Conservation (phyloP, 30 jellyfish, hydroid and myxozoan species). For the Pelagia noctiluca region DNA sequence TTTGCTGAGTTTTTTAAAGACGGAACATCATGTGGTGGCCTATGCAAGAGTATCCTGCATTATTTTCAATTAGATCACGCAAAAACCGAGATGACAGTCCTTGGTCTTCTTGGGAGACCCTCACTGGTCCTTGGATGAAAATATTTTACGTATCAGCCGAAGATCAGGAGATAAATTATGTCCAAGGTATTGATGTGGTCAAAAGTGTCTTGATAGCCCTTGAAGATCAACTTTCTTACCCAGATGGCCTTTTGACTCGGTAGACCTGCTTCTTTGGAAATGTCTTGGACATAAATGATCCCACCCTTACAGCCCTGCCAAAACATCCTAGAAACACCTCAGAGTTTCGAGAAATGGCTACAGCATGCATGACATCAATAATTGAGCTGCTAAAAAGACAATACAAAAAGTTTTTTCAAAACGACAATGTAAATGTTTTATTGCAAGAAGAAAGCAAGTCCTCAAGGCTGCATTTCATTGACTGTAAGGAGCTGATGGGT, state of each 20-base stretch:
- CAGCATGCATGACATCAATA: slow-evolving; percentile 7
- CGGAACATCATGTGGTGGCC: slow-evolving; percentile 53
- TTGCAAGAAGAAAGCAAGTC: slow-evolving; percentile 30
- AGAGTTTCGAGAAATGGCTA: slow-evolving; percentile 2
- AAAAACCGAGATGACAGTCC: slow-evolving; percentile 42
- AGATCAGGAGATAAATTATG: slow-evolving; percentile 17
- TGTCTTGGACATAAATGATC: background rate
- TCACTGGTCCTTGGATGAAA: slow-evolving; percentile 62
- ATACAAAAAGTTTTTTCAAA: no score
- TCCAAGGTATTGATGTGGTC: no score
- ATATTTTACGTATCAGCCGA: slow-evolving; percentile 32
- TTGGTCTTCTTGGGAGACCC: slow-evolving; percentile 26
- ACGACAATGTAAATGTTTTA: no score
- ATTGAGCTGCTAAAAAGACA: background rate
- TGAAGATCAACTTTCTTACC: no score
- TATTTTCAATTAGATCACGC: slow-evolving; percentile 7
- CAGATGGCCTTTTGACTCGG: background rate
- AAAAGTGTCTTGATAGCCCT: no score
- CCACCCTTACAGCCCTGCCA: slow-evolving; percentile 11
- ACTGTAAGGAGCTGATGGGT: slow-evolving; percentile 46
- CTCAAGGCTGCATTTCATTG: slow-evolving; percentile 21
- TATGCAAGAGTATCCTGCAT: slow-evolving; percentile 5
- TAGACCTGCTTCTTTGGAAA: slow-evolving; percentile 15
- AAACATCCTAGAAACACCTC: background rate
- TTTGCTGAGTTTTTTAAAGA: slow-evolving; percentile 4